These are phyloP conservation scores for Ailurus styani DNA, from an alignment of 2,113 vertebrate species.

Conservation along the genomic window DNA sequence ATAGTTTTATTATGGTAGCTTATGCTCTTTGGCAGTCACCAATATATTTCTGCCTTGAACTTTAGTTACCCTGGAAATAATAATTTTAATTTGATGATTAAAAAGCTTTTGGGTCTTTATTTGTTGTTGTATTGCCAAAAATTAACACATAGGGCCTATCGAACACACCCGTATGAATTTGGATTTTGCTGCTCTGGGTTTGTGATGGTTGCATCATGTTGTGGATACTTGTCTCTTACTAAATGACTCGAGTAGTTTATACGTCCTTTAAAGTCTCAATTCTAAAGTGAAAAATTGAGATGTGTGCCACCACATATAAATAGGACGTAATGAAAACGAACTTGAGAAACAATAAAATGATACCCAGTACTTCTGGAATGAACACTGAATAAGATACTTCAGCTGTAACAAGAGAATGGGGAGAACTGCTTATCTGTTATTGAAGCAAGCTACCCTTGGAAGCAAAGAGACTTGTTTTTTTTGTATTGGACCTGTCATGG, in stretches of 20 bases:
- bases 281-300: neutral
- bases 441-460: slow-evolving; percentile 1
- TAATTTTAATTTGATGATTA: slow-evolving; percentile 22
- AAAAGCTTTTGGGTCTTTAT: slow-evolving; percentile 22
- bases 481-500: neutral
- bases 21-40: neutral
- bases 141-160: fast-evolving
- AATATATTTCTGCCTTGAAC: neutral
- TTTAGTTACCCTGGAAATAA: neutral
- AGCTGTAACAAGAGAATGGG: neutral
- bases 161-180: neutral
- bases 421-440: slow-evolving; percentile 26
- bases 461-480: neutral
- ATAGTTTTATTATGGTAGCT: neutral
- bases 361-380: slow-evolving; percentile 19
- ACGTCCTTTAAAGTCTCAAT: neutral
- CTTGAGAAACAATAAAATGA: neutral
- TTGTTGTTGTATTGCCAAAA: neutral
- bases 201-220: neutral
- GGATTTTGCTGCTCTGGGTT: neutral
- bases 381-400: neutral
- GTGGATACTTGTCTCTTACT: neutral
- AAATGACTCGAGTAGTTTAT: neutral
- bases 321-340: neutral
- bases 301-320: neutral